These are phyloP conservation scores for Tringa solitaria DNA, from an alignment of 2,113 vertebrate genomes.

Conservation along the genomic window DNA sequence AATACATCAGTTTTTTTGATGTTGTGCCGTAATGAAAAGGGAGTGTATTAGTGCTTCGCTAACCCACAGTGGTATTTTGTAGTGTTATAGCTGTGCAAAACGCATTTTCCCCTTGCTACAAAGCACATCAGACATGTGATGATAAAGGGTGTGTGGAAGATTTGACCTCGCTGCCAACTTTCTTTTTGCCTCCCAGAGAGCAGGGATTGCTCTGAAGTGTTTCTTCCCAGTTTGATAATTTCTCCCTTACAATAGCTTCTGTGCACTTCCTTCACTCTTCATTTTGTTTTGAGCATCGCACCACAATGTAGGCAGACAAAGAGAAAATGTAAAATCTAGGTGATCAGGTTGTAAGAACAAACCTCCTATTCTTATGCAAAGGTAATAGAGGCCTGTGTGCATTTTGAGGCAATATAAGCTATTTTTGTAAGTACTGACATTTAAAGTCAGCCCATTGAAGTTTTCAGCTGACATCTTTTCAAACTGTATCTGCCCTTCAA, in stretches of 20 bases:
- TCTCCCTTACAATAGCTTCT: fast-evolving
- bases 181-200: background rate
- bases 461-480: background rate
- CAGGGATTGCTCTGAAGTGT: background rate
- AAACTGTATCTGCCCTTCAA: background rate
- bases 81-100: background rate
- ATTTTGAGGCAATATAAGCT: background rate
- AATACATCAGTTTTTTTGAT: background rate
- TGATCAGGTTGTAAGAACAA: background rate
- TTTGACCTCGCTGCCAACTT: background rate
- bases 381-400: background rate
- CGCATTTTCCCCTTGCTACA: background rate
- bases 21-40: background rate
- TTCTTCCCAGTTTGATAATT: background rate
- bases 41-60: background rate
- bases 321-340: background rate
- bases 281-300: background rate
- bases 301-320: background rate
- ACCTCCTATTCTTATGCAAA: background rate
- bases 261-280: background rate
- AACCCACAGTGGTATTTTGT: background rate
- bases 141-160: background rate
- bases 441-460: background rate
- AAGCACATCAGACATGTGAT: background rate
- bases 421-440: background rate